Evolutionary conservation across 2,797 vertebrate genomes (phyloP).

Genomic region (Gallinago stenura): DNA sequence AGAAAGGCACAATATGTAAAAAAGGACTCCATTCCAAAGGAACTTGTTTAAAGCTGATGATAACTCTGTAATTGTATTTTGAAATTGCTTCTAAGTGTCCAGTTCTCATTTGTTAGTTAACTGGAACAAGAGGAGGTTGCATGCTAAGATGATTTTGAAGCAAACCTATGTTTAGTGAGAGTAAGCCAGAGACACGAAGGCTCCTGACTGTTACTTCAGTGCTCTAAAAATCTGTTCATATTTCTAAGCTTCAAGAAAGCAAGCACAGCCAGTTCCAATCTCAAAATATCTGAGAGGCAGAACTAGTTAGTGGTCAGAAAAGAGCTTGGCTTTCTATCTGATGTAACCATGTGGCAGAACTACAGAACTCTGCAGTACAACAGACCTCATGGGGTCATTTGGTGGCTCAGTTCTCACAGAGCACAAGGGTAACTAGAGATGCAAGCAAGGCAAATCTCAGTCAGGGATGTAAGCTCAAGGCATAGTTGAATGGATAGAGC

Average conservation of each 20-base stretch:
- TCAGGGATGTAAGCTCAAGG: neutral
- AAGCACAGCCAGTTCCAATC: neutral
- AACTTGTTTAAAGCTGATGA: neutral
- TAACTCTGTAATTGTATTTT: neutral
- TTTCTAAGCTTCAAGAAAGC: neutral
- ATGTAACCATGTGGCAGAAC: neutral
- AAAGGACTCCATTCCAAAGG: neutral
- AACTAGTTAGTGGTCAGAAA: neutral
- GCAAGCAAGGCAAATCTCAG: neutral
- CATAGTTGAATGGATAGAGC: neutral
- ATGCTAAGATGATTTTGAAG: neutral
- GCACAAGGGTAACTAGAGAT: neutral
- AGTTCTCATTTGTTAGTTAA: neutral
- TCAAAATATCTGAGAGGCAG: neutral
- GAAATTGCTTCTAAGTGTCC: neutral
- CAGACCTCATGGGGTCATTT: neutral
- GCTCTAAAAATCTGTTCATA: neutral
- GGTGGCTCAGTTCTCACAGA: neutral
- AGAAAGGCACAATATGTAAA: neutral
- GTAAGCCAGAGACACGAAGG: neutral
- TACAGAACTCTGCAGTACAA: neutral
- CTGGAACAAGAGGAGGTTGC: neutral
- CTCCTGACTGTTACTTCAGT: neutral
- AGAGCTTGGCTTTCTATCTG: neutral
- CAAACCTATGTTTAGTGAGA: neutral